Evolutionary conservation across 2,888 invertebrate genomes (phyloP).

Genomic region (Drosophila aldrichi): DNA sequence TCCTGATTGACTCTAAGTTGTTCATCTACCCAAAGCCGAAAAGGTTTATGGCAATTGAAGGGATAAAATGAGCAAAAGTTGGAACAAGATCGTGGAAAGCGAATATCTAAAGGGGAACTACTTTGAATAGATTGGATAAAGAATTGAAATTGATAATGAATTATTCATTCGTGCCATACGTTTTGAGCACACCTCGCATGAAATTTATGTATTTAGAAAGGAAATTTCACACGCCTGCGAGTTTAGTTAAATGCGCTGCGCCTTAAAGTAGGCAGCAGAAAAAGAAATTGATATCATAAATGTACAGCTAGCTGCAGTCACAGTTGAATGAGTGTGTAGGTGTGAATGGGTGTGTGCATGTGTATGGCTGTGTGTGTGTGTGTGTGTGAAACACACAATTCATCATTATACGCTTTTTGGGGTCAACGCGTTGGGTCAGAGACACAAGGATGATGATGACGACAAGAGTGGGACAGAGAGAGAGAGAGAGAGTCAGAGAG

Average conservation of each 20-base stretch:
- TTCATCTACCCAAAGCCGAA: too few relatives aligned
- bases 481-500: background rate
- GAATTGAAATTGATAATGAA: too few relatives aligned
- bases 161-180: background rate
- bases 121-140: too few relatives aligned
- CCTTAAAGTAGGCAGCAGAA: conserved; percentile 20
- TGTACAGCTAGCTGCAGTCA: conserved; percentile 6
- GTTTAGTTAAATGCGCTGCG: conserved; percentile 9
- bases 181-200: background rate
- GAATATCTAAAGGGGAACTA: too few relatives aligned
- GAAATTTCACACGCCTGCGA: conserved; percentile 10
- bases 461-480: background rate
- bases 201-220: conserved; percentile 5
- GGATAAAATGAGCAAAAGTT: background rate
- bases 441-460: conserved; percentile 24
- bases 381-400: conserved; percentile 50
- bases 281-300: conserved; percentile 16
- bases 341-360: background rate
- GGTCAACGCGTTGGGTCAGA: conserved; percentile 53
- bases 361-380: conserved; percentile 3
- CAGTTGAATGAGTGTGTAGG: background rate
- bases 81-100: background rate
- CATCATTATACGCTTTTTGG: conserved; percentile 67
- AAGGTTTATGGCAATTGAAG: background rate
- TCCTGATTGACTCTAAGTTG: too few relatives aligned